Base-by-base conservation (phyloP, 2,113 vertebrate genomes). In the Prietella phreatophila region DNA sequence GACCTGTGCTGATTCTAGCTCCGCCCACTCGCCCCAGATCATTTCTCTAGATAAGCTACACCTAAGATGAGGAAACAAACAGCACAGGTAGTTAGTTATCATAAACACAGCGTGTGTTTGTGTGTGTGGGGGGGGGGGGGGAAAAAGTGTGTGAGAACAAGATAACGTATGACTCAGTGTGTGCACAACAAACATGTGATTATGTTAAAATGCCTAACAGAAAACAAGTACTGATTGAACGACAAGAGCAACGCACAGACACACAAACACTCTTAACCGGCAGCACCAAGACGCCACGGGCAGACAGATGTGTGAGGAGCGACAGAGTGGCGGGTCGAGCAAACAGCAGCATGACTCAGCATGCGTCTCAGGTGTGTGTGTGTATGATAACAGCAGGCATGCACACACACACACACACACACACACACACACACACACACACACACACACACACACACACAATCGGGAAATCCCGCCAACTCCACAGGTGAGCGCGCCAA, bases 401-500 rank as follows among this genome's bases (percentile, higher is more conserved):
- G 39, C 69, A 7, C 63, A 27, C 42, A 47, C 50, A 75, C 50
- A n/a, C n/a, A n/a, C n/a, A n/a, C n/a, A n/a, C n/a, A 53, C 50
- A 50, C 50, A 7, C 63, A 27, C 39, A 42, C 50, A 75, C 50
- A 50, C 50, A 50, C 50, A 50, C 50, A 50, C 50, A 50, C 50
- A 50, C 50, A 50, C 50, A 50, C 53, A 42, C 69, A 83, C 69
- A 80, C 50, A 33, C 80, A 82, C 25, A 19, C 39, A 30, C 2
- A 7, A 61, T 85, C 81, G 91, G 90, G 67, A 89, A 87, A 91
- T 93, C 92, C 91, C 91, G 91, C 92, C 93, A 93, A 87, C 89
- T 86, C 78, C 75, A 33, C 82, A 81, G 87, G 89, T 92, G 91
- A 90, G 86, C 80, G 93, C 93, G 91, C 90, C 91, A 93, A 93